Conservation (phyloP, 2,888 invertebrate genomes). For the Notocelia uddmanniana region DNA sequence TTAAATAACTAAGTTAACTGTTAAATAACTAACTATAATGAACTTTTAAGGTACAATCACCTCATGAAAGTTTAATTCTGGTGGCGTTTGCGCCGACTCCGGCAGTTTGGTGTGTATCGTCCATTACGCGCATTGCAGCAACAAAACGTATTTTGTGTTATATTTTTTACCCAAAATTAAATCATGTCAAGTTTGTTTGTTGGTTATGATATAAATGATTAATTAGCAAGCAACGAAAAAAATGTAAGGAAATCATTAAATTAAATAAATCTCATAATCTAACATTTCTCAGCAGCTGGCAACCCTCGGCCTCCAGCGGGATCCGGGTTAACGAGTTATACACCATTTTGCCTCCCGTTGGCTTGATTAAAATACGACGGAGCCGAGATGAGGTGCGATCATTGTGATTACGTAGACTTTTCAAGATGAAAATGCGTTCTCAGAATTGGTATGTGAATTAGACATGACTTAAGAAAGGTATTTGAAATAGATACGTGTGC, state of each 20-base stretch:
- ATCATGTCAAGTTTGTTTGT: background rate
- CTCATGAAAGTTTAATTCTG: no score
- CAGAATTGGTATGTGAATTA: constrained; percentile 27
- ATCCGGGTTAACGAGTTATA: constrained; percentile 48
- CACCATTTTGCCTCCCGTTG: constrained; percentile 55
- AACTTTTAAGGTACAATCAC: no score
- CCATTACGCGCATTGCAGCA: no score
- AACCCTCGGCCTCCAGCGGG: constrained; percentile 27
- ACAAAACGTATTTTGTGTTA: no score
- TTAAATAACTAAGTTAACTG: no score
- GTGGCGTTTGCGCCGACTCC: no score
- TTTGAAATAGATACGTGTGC: constrained; percentile 3
- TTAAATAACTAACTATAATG: no score
- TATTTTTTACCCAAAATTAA: no score
- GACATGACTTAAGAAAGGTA: constrained; percentile 7
- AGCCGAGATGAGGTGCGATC: constrained; percentile 54
- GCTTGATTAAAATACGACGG: constrained; percentile 62
- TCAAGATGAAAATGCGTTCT: constrained; percentile 28
- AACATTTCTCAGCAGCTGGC: constrained; percentile 23
- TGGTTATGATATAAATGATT: background rate
- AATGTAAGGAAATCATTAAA: background rate
- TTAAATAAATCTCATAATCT: constrained; percentile 18
- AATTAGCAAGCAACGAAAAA: background rate
- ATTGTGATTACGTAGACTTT: constrained; percentile 48
- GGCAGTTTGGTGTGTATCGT: no score